These are phyloP conservation scores for Acanthisitta chloris DNA, from an alignment of 2,113 vertebrate genomes.

Conservation along the genomic window DNA sequence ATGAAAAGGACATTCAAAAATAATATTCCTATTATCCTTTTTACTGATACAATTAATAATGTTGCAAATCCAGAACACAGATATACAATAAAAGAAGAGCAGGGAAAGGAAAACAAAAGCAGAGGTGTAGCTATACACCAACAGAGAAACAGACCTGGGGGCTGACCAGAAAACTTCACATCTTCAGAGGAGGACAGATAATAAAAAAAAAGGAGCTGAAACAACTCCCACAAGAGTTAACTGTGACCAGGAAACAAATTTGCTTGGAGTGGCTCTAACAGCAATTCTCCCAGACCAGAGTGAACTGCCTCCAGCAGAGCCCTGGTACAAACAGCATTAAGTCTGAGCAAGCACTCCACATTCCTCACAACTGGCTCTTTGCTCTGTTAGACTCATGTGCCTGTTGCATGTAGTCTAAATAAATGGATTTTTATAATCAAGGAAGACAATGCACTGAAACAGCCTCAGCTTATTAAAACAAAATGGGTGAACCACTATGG, in stretches of 20 bases:
- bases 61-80: background rate
- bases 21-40: background rate
- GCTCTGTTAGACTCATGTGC: background rate
- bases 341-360: background rate
- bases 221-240: accelerated
- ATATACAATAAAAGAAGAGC: background rate
- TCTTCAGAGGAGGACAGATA: background rate
- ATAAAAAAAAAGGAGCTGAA: background rate
- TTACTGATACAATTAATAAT: background rate
- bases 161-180: background rate
- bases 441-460: background rate
- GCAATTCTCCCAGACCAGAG: background rate
- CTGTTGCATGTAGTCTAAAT: background rate
- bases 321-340: background rate
- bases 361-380: background rate
- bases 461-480: background rate
- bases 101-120: background rate
- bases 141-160: background rate
- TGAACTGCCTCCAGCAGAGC: background rate
- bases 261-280: background rate
- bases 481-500: background rate
- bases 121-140: background rate
- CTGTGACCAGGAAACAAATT: background rate
- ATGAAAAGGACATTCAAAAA: background rate
- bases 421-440: background rate